phyloP scores from a whole-genome alignment of 2,797 vertebrate genomes.

The Bucorvus abyssinicus region DNA sequence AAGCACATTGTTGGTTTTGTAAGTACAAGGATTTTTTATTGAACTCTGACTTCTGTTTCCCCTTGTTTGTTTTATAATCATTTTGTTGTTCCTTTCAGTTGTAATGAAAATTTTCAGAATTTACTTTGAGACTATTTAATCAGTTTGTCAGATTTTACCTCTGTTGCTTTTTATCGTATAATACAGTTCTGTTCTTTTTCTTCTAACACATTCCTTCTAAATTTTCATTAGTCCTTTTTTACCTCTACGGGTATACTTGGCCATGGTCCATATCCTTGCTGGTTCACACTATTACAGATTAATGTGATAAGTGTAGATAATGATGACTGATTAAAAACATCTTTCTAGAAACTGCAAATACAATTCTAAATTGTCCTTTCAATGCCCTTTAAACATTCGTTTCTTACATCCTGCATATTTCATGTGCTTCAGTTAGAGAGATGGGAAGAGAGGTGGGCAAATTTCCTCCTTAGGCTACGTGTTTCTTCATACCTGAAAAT shows the following conservation, averaged over 20 bases:
- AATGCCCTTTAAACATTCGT: not conserved
- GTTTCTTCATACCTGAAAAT: not conserved
- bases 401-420: not conserved
- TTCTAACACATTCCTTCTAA: not conserved
- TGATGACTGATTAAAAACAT: slow-evolving; percentile 25
- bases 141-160: not conserved
- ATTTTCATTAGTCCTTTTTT: not conserved
- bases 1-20: not conserved
- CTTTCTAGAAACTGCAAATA: not conserved
- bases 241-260: not conserved
- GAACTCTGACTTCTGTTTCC: not conserved
- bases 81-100: not conserved
- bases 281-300: not conserved
- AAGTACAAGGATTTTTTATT: not conserved
- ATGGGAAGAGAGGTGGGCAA: not conserved
- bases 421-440: not conserved
- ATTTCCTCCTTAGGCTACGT: not conserved
- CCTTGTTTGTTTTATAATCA: not conserved
- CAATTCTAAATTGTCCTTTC: not conserved
- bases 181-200: not conserved
- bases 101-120: not conserved
- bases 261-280: not conserved
- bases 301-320: slow-evolving; percentile 11
- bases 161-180: not conserved
- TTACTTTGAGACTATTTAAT: not conserved